Base-by-base conservation (phyloP, 2,797 vertebrate species). In the Sebastes variabilis region DNA sequence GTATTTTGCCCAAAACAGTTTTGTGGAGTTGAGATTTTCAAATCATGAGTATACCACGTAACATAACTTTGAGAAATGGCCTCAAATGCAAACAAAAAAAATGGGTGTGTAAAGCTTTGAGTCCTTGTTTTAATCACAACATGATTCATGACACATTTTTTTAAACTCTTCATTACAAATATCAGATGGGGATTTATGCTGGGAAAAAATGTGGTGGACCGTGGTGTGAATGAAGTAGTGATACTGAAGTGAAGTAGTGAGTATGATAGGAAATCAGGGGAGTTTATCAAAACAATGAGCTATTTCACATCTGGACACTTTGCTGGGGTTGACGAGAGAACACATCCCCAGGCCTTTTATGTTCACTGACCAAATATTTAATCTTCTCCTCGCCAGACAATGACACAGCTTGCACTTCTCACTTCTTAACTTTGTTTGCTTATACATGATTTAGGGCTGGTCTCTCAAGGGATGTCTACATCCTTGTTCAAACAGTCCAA, bases 281-380 rank as follows among this genome's bases (percentile, higher is more conserved):
- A 79, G 55, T 66, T 78, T 29, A 75, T 83, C 68, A 60, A 80
- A 90, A 87, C 71, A 79, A 49, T 56, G 36, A 72, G 72, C 49
- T 38, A 2, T 66, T 64, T 34, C n/a, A 88, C 87, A 90, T 87
- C 85, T 91, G 89, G 86, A 82, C 0, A 18, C 25, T 59, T 66
- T 36, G 22, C 52, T 49, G 54, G 10, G 14, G 58, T 67, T 71
- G 32, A 66, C 3, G 34, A 29, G 10, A 75, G 73, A 68, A 66
- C 54, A 64, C 30, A 27, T 75, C 46, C 36, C 29, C 18, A 6
- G 59, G 55, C 29, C 12, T 64, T 80, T 71, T 46, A 54, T 72
- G 49, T 49, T 36, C 49, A 62, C 46, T 49, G 14, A 61, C 34
- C 30, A 79, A 77, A 89, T 68, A 46, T 75, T 61, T 30, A 32